Evolutionary conservation across 2,113 vertebrate species (phyloP).

Genomic region (Meriones unguiculatus): DNA sequence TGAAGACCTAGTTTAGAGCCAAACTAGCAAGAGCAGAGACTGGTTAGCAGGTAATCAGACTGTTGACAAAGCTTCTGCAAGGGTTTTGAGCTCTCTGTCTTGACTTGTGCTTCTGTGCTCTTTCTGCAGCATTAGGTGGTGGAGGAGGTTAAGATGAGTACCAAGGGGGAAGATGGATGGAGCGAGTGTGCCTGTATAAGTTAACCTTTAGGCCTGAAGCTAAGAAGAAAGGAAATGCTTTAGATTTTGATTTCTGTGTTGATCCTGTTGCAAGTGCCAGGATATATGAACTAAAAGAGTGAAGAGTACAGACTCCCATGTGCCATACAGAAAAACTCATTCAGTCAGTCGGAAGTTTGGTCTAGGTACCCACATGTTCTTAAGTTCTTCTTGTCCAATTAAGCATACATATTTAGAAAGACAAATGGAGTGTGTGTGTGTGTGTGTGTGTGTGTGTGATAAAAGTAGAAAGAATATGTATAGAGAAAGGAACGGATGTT

Average conservation of each 20-base stretch:
- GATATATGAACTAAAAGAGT: not conserved
- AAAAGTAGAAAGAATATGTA: not conserved
- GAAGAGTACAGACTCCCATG: not conserved
- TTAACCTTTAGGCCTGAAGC: not conserved
- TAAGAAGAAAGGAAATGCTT: not conserved
- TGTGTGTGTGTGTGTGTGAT: not conserved
- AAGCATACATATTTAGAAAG: not conserved
- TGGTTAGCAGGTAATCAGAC: not conserved
- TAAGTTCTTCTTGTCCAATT: not conserved
- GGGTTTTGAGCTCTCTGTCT: not conserved
- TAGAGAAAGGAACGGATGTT: not conserved
- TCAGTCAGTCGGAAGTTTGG: not conserved
- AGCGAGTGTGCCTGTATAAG: not conserved
- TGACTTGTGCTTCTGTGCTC: not conserved
- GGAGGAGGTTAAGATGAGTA: not conserved
- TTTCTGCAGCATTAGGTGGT: not conserved
- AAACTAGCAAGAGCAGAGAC: not conserved
- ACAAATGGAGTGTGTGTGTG: not conserved
- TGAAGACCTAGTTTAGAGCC: not conserved
- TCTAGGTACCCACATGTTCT: not conserved
- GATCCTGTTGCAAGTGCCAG: not conserved
- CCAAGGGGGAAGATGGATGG: no score
- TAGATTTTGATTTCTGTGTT: not conserved
- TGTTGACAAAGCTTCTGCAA: not conserved
- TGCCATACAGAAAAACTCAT: not conserved